Base-by-base conservation (phyloP, 2,113 vertebrate genomes). In the Serilophus lunatus region DNA sequence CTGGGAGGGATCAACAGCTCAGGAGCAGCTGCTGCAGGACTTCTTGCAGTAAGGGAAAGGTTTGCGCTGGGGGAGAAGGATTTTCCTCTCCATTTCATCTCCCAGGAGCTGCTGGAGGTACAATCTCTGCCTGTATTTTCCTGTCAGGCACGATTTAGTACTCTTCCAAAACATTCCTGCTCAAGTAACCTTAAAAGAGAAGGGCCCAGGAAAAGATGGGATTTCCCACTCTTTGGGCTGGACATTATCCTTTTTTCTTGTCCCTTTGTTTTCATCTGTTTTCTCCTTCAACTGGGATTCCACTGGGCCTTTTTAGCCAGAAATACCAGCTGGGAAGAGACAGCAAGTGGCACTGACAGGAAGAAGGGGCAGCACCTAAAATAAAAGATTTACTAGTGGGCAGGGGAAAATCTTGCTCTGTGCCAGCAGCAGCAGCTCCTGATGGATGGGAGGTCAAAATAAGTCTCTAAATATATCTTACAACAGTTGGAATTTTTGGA, bases 281-380 rank as follows among this genome's bases (percentile, higher is more conserved):
- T n/a, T n/a, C n/a, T n/a, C n/a, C n/a, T n/a, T n/a, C n/a, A n/a
- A n/a, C n/a, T n/a, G n/a, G n/a, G n/a, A n/a, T 40, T 53, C 74
- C 3, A 0, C 5, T 1, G 36, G 1, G 31, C 59, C 61, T 36
- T 25, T 33, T 60, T 6, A 0, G 2, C 26, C 38, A 51, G 36
- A 45, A 26, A 23, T 0, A 13, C 35, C 8, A 12, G 5, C 64
- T 69, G 87, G 60, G 72, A 3, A 15, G 47, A 2, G 60, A 3
- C 2, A 12, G 14, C 26, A 4, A 45, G 15, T 9, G 72, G 84
- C 25, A 38, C 22, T 9, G n/a, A 3, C 56, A 12, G 65, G 47
- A 12, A 26, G 72, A 12, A 94, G 64, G 25, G 72, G 8, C 42
- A 72, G 5, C 12, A 6, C 1, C n/a, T 13, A 4, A 11, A 68